Base-by-base conservation (phyloP, 2,113 vertebrate genomes). In the Forbesichthys papilliferus region DNA sequence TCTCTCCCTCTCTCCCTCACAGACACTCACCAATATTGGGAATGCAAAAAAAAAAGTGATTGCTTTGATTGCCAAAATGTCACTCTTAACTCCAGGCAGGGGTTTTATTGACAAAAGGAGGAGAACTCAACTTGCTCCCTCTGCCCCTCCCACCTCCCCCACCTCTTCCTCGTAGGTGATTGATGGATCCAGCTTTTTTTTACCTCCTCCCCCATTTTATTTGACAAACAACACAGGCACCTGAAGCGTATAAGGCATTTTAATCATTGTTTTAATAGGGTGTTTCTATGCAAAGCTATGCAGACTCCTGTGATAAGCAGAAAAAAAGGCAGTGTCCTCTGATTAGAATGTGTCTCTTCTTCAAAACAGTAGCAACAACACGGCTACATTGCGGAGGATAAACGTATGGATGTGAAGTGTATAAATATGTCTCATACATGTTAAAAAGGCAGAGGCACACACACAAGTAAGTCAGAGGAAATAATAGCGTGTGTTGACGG, bases 251-350 rank as follows among this genome's bases (percentile, higher is more conserved):
- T 81, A 79, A 89, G 86, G 85, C 83, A 86, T 92, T 92, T 92
- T 94, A 93, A 94, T 94, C 92, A 92, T 91, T 90, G 84, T 83
- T 88, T 89, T 93, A 93, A 93, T 92, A 91, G 88, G 89, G 78
- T 88, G 84, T 88, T 92, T 92, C 88, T 89, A 92, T 92, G 90
- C 90, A 92, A 91, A 93, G 88, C 91, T 92, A 89, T 88, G 88
- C 87, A 75, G 87, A 71, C 70, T 81, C 69, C 66, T 78, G 80
- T 77, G 88, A 92, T 91, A 88, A 90, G 83, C 80, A 53, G 66
- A 20, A 90, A 87, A 87, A 86, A 77, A 83, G 81, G 72, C 77
- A 71, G 82, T 80, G 83, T 58, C 66, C 69, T 61, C 47, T 70
- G 77, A 83, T 89, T 88, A 84, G 84, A 82, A 75, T 33, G 59